phyloP scores from a whole-genome alignment of 2,888 invertebrate species.

The Apamea crenata region DNA sequence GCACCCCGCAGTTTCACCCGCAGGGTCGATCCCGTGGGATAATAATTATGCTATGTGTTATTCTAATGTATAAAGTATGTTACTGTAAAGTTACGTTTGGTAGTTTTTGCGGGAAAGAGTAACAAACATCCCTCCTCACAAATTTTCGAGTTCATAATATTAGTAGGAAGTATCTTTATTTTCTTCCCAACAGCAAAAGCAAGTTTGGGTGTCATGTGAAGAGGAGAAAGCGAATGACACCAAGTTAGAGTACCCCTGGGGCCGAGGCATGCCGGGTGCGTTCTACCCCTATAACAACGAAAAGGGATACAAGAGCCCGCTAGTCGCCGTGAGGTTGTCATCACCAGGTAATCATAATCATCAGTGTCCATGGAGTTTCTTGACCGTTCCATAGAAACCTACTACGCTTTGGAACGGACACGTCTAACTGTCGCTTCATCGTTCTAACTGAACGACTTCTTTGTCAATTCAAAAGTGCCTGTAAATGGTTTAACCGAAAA shows the following conservation, averaged over 20 bases:
- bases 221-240: slow-evolving; percentile 92
- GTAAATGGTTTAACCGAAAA: not conserved
- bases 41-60: too few species aligned
- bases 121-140: too few species aligned
- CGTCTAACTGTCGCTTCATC: too few species aligned
- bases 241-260: slow-evolving; percentile 83
- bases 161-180: not conserved
- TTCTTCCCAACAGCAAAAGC: slow-evolving; percentile 83
- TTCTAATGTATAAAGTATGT: too few species aligned
- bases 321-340: slow-evolving; percentile 84
- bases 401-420: not conserved
- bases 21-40: too few species aligned
- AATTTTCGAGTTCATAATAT: too few species aligned
- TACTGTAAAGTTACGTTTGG: too few species aligned
- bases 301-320: slow-evolving; percentile 88
- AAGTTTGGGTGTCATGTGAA: slow-evolving; percentile 95
- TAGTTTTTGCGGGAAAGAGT: too few species aligned
- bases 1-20: too few species aligned
- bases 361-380: not conserved
- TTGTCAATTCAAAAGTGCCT: not conserved
- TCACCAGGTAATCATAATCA: slow-evolving; percentile 39
- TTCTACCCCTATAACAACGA: slow-evolving; percentile 91
- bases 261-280: slow-evolving; percentile 90
- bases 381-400: not conserved
- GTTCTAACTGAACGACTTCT: not conserved